Base-by-base conservation (phyloP, 92 coral and sea anemone genomes). In the Metridium senile region DNA sequence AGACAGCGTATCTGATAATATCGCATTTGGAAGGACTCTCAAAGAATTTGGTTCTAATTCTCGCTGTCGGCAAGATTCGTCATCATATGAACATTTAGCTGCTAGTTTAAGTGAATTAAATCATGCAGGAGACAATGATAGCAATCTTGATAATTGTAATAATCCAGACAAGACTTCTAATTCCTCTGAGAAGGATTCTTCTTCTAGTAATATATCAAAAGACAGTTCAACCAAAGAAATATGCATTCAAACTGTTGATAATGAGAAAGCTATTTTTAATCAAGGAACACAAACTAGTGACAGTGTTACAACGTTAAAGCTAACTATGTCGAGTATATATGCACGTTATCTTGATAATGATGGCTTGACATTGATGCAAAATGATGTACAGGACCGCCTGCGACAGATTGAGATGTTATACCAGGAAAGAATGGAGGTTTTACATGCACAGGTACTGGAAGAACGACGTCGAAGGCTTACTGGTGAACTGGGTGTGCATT, bases 341-440 rank as follows among this genome's bases (percentile, higher is more conserved):
- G 74, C 88, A 11, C 86, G 90, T 65, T 89, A 84, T 84, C 82
- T 94, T 35, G 97, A 92, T 67, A 76, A 75, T 23, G 98, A 94
- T 71, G 98, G 98, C 1, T 74, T 94, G 66, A 87, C 98, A 1
- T 30, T 81, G 19, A 73, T 82, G 32, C 74, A 78, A 1, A 93
- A 94, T 80, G 87, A 85, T 17, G 93, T 92, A 17, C 98, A 94
- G 82, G 89, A 93, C 26, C 83, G 97, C 26, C 88, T 94, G 26
- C 78, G 85, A 58, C 92, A 92, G 75, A 87, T 94, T 28, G 93
- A 94, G 33, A 62, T 84, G 84, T 57, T 49, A 22, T 88, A 94
- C 58, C 98, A 86, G 66, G 91, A 74, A 17, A 74, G 79, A 43
- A 62, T 94, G 35, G 95, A 92, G 39, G 80, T 77, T 0, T 69